Percentiles rank a stretch among this genome's conserved stretches.
These are phyloP conservation scores for Dendrolimus punctatus DNA, from an alignment of 1,140 invertebrate species.

Conservation along the genomic window DNA sequence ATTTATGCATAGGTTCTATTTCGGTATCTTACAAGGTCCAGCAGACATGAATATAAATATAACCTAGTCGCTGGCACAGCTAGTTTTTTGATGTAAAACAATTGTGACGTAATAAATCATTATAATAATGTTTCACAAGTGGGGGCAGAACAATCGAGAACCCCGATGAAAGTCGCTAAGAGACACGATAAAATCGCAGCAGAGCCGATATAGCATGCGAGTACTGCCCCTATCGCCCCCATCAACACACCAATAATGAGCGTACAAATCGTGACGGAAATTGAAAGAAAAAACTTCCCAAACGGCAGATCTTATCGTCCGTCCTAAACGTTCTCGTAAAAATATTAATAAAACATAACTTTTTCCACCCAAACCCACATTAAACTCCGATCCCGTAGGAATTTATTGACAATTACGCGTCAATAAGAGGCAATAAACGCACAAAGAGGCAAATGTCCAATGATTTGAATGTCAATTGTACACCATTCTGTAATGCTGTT, in stretches of 20 bases:
- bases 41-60: too few species aligned
- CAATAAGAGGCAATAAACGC: conserved; percentile 69
- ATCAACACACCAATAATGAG: conserved; percentile 64
- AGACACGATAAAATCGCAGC: conserved; percentile 59
- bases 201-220: conserved; percentile 49
- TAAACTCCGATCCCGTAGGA: conserved; percentile 65
- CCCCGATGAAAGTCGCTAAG: conserved; percentile 65
- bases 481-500: conserved; percentile 65
- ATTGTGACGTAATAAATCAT: conserved; percentile 48
- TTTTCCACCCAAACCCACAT: conserved; percentile 71
- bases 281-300: conserved; percentile 70
- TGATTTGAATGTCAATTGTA: conserved; percentile 71
- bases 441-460: conserved; percentile 66
- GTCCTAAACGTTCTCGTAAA: conserved; percentile 69
- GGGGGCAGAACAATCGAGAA: conserved; percentile 45
- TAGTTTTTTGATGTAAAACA: conserved; percentile 27
- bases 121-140: conserved; percentile 53
- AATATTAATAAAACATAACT: conserved; percentile 73
- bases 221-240: conserved; percentile 68
- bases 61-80: too few species aligned
- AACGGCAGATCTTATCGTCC: conserved; percentile 59
- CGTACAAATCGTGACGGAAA: conserved; percentile 70
- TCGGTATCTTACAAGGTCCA: too few species aligned
- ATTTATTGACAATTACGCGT: conserved; percentile 71
- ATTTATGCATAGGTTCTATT: too few species aligned